Evolutionary conservation across 2,888 invertebrate genomes (phyloP).

Genomic region (Erannis defoliaria): DNA sequence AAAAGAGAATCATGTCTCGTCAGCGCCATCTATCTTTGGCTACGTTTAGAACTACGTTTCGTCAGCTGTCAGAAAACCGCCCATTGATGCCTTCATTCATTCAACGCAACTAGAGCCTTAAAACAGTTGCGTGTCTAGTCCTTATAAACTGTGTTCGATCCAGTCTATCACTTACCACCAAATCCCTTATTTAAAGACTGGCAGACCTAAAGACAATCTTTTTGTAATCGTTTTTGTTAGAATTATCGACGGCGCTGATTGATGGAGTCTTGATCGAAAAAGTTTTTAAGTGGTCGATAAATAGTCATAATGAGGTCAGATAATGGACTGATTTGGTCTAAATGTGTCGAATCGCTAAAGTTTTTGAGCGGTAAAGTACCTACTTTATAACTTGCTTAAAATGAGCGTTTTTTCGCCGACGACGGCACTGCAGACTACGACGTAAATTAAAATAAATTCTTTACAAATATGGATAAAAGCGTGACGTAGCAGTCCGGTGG

Average conservation of each 20-base stretch:
- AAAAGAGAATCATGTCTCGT: too few relatives aligned
- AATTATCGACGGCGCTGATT: constrained; percentile 25
- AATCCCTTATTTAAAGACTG: constrained; percentile 2
- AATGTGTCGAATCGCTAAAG: neutral
- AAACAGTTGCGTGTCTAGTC: neutral
- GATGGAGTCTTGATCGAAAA: constrained; percentile 38
- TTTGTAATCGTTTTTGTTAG: constrained; percentile 33
- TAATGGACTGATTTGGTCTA: constrained; percentile 8
- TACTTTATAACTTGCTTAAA: neutral
- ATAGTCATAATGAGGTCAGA: constrained; percentile 22
- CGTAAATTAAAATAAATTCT: too few relatives aligned
- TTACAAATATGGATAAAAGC: too few relatives aligned
- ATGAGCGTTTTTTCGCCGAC: too few relatives aligned
- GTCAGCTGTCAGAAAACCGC: too few relatives aligned
- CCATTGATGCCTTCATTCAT: too few relatives aligned
- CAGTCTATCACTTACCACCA: constrained; percentile 2
- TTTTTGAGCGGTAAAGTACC: neutral
- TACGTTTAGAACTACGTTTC: too few relatives aligned
- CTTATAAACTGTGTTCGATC: neutral
- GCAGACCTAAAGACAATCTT: constrained; percentile 13
- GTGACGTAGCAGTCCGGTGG: too few relatives aligned
- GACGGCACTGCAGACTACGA: too few relatives aligned
- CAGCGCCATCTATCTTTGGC: too few relatives aligned
- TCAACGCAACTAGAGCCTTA: neutral
- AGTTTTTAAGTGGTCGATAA: constrained; percentile 40